Base-by-base conservation (phyloP, 2,888 invertebrate genomes). In the Nyleta sp. region DNA sequence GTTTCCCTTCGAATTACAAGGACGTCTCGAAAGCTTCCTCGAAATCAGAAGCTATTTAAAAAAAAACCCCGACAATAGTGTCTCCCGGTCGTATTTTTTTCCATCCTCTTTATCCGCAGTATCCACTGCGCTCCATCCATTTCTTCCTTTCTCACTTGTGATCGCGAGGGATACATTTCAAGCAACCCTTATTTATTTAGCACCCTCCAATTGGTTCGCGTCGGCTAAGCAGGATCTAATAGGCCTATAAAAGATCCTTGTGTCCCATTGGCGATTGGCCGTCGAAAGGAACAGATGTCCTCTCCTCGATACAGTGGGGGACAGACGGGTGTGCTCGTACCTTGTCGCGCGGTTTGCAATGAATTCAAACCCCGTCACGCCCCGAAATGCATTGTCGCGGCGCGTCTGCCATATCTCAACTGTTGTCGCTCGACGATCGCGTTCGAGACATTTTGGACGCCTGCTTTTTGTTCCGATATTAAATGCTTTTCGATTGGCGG, bases 151-250 rank as follows among this genome's bases (percentile, higher is more conserved):
- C 59, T 67, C 65, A 46, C 76, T 73, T 73, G 65, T 68, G 75
- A 72, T 71, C 55, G 53, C 64, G 11, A 68, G 82, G 80, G 81
- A 78, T 80, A 82, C 62, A 75, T 80, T 76, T 81, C 81, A 84
- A 80, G 84, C 82, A 83, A 84, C 87, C 89, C 87, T 89, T 90
- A 89, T 90, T 90, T 89, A 89, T 90, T 89, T 87, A 90, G 87
- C 88, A 89, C 87, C 87, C 89, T 90, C 86, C 88, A 89, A 90
- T 89, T 90, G 90, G 89, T 84, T 85, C 84, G 85, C 80, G 82
- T 83, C 81, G 82, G 79, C 87, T 90, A 90, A 90, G 88, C 89
- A 90, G 88, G 88, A 90, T 90, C 90, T 90, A 90, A 90, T 90
- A 86, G 89, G 85, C 85, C 87, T 88, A 87, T 90, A 89, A 90